A percentile compares a stretch with the other conserved stretches of the same genome.
Conservation (phyloP, 2,113 vertebrate genomes). For the Ibidorhyncha struthersii region DNA sequence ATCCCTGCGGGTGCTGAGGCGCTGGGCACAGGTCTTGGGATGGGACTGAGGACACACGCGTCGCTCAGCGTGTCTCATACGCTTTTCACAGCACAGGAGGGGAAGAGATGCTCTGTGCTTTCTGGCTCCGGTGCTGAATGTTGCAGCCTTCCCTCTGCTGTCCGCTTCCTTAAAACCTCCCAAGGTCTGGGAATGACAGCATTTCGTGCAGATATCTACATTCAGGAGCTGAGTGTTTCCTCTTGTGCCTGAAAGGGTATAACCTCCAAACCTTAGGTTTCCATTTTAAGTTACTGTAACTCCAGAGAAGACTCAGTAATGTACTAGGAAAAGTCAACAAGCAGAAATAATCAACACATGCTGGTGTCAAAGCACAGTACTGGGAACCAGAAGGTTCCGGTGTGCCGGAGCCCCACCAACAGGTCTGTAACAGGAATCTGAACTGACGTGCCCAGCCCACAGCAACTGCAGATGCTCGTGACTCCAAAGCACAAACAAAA, state of each 20-base stretch:
- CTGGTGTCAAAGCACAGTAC: neutral
- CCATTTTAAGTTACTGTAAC: neutral
- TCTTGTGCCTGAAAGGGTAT: neutral
- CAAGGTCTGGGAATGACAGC: neutral
- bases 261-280: neutral
- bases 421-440: neutral
- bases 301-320: neutral
- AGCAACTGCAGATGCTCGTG: neutral
- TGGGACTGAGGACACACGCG: fast-evolving
- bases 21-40: fast-evolving
- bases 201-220: neutral
- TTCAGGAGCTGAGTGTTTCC: neutral
- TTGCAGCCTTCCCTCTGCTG: neutral
- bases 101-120: neutral
- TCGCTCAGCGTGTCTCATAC: neutral
- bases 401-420: neutral
- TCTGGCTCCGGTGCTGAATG: neutral
- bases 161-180: neutral
- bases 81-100: neutral
- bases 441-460: neutral
- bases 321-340: neutral
- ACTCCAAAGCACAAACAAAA: neutral
- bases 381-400: neutral
- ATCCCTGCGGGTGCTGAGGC: neutral
- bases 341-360: neutral